These are phyloP conservation scores for Lutjanus argentimaculatus DNA, from an alignment of 2,797 vertebrate species.

Conservation along the genomic window DNA sequence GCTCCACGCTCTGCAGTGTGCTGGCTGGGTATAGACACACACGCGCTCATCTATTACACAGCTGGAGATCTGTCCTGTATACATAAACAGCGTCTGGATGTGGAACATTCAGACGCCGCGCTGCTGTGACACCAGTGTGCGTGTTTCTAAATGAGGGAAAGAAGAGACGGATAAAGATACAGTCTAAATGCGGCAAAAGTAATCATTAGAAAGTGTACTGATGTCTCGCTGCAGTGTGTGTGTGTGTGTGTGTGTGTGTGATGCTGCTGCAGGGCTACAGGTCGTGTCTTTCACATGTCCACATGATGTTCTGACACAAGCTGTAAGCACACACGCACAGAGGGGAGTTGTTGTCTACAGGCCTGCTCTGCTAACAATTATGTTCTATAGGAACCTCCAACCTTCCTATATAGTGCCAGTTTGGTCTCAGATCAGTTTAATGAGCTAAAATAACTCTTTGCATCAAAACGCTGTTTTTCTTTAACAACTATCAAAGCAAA, in stretches of 20 bases:
- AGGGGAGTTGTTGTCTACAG: neutral
- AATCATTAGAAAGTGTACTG: slow-evolving; percentile 37
- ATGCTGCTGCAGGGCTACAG: slow-evolving; percentile 33
- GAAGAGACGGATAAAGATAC: slow-evolving; percentile 4
- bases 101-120: slow-evolving; percentile 7
- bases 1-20: slow-evolving; percentile 30
- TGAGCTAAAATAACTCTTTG: neutral
- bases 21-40: slow-evolving; percentile 38
- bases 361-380: neutral
- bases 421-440: neutral
- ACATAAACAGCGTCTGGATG: slow-evolving; percentile 53
- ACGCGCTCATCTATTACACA: slow-evolving; percentile 52
- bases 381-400: no score
- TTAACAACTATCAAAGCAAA: neutral
- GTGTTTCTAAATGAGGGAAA: slow-evolving; percentile 32
- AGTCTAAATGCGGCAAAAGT: slow-evolving; percentile 36
- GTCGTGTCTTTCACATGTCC: slow-evolving; percentile 47
- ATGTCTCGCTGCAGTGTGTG: slow-evolving; percentile 16
- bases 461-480: neutral
- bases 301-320: slow-evolving; percentile 14
- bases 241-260: slow-evolving; percentile 13
- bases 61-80: slow-evolving; percentile 53
- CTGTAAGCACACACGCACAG: slow-evolving; percentile 41
- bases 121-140: slow-evolving; percentile 34
- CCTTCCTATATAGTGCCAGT: neutral